Conservation (phyloP, 2,888 invertebrate genomes). For the Pyrochroa serraticornis region DNA sequence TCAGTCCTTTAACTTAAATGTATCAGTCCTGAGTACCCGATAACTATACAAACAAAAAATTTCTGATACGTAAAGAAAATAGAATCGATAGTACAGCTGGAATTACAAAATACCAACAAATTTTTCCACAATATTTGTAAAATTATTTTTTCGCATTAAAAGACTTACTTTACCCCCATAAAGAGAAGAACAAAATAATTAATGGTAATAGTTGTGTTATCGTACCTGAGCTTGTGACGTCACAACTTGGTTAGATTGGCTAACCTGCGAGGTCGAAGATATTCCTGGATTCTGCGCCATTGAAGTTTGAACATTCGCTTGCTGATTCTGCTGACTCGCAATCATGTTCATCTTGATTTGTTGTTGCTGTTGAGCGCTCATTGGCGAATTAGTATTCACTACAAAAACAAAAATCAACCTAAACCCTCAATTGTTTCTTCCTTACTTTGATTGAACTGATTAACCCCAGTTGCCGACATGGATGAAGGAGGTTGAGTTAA, state of each 20-base stretch:
- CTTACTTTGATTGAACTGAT: slow-evolving; percentile 60
- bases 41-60: too few species aligned
- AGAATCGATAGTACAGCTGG: too few species aligned
- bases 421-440: slow-evolving; percentile 33
- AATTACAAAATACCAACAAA: too few species aligned
- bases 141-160: too few species aligned
- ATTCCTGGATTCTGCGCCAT: slow-evolving; percentile 48
- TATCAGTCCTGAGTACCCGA: too few species aligned
- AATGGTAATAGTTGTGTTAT: background rate
- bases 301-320: slow-evolving; percentile 54
- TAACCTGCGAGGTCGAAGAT: slow-evolving; percentile 47
- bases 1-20: too few species aligned
- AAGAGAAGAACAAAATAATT: too few species aligned
- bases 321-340: slow-evolving; percentile 34
- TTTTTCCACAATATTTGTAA: too few species aligned
- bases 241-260: slow-evolving; percentile 48
- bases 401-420: slow-evolving; percentile 14
- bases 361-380: slow-evolving; percentile 46
- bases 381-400: slow-evolving; percentile 46
- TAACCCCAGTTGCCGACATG: slow-evolving; percentile 56
- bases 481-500: slow-evolving; percentile 64
- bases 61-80: too few species aligned
- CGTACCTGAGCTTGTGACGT: slow-evolving; percentile 51
- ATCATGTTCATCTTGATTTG: slow-evolving; percentile 45
- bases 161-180: too few species aligned